phyloP scores from a whole-genome alignment of 1,140 invertebrate species.

The Mizuhopecten yessoensis region DNA sequence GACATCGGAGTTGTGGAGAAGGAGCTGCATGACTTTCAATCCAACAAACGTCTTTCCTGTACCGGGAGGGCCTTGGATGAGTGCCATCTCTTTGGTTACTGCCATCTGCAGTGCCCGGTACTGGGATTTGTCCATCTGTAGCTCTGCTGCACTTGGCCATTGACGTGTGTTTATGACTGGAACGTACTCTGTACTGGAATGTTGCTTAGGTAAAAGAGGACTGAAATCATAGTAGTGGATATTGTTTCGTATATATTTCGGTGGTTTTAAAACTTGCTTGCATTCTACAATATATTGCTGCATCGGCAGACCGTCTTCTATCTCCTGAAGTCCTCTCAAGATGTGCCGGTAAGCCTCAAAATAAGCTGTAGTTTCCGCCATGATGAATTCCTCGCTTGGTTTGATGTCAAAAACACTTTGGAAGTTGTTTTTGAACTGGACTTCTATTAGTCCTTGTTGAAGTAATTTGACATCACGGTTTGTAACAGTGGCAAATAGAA shows the following conservation, averaged over 20 bases:
- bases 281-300: conserved; percentile 75
- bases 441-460: conserved; percentile 70
- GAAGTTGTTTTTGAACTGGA: conserved; percentile 80
- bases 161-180: conserved; percentile 56
- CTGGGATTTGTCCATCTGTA: conserved; percentile 83
- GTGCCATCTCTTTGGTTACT: conserved; percentile 84
- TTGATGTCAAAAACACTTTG: neutral
- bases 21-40: conserved; percentile 79
- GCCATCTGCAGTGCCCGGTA: conserved; percentile 82
- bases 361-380: conserved; percentile 84
- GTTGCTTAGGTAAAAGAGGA: conserved; percentile 40
- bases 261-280: conserved; percentile 64
- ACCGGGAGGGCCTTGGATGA: conserved; percentile 88
- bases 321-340: conserved; percentile 80
- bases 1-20: conserved; percentile 76
- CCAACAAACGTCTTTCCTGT: conserved; percentile 82
- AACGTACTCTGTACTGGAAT: neutral
- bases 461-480: conserved; percentile 84
- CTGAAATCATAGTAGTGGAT: conserved; percentile 55
- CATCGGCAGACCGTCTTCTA: conserved; percentile 79
- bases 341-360: conserved; percentile 85
- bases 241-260: conserved; percentile 66
- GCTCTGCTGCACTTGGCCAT: conserved; percentile 72
- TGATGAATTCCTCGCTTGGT: conserved; percentile 66
- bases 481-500: conserved; percentile 88